These are phyloP conservation scores for Chrysaora quinquecirrha DNA, from an alignment of 30 jellyfish, hydroid and myxozoan genomes.

Conservation along the genomic window DNA sequence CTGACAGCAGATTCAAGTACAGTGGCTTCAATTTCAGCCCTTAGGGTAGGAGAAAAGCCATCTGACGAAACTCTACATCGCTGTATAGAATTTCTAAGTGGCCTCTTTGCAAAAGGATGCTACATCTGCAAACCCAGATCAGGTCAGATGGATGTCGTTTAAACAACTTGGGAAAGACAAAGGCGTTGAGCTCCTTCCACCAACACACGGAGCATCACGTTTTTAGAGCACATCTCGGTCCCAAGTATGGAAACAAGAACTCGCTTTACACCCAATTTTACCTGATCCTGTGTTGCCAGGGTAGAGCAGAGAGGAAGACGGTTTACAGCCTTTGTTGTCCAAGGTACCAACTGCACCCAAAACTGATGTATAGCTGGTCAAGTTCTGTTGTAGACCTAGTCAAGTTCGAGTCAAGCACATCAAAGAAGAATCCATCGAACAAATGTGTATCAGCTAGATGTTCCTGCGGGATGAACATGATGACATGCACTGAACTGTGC, in stretches of 20 bases:
- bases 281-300: neutral
- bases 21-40: slow-evolving; percentile 9
- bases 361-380: slow-evolving; percentile 15
- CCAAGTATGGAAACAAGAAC: neutral
- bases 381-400: slow-evolving; percentile 31
- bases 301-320: slow-evolving; percentile 26
- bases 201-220: slow-evolving; percentile 12
- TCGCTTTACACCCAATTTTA: neutral
- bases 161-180: slow-evolving; percentile 33
- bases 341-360: slow-evolving; percentile 26
- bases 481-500: neutral
- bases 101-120: slow-evolving; percentile 29
- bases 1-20: neutral
- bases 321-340: slow-evolving; percentile 17
- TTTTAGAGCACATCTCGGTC: slow-evolving; percentile 1
- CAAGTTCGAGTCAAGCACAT: slow-evolving; percentile 9
- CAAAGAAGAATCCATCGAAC: slow-evolving; percentile 2
- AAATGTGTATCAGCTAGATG: neutral
- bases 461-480: neutral
- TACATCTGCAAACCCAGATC: slow-evolving; percentile 8
- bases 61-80: slow-evolving; percentile 11
- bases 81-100: slow-evolving; percentile 19
- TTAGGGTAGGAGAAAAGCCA: slow-evolving; percentile 21
- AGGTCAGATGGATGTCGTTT: slow-evolving; percentile 13
- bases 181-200: slow-evolving; percentile 38